A percentile compares a stretch with the other conserved stretches of the same genome.
Conservation (phyloP, 2,797 vertebrate genomes). For the Rhyacichthys aspro region DNA sequence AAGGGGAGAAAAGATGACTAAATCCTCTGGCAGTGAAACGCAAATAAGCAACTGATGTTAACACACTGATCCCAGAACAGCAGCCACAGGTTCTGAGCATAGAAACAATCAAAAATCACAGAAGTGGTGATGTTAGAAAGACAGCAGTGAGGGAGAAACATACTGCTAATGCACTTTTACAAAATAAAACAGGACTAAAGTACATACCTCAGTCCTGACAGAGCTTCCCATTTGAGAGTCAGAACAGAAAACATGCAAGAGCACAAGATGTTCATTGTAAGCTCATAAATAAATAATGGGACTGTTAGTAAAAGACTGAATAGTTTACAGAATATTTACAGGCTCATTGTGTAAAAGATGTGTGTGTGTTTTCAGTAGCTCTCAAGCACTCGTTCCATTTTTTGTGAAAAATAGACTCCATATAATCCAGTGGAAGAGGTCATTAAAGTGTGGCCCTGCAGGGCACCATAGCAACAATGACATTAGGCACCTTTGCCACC, state of each 20-base stretch:
- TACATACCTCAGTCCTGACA: not conserved
- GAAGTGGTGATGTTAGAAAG: conserved; percentile 22
- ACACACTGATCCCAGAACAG: conserved; percentile 35
- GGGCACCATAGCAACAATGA: too few species aligned
- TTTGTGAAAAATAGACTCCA: too few species aligned
- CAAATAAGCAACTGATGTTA: conserved; percentile 29
- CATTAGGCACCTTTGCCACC: too few species aligned
- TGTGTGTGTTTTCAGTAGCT: too few species aligned
- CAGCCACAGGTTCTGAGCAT: conserved; percentile 11
- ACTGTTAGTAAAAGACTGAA: too few species aligned
- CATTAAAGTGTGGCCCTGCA: too few species aligned
- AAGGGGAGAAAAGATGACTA: conserved; percentile 19
- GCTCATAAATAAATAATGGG: not conserved
- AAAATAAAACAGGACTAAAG: conserved; percentile 9
- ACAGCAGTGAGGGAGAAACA: conserved; percentile 9
- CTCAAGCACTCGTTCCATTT: too few species aligned
- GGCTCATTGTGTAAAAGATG: not conserved
- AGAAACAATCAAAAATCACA: conserved; percentile 15
- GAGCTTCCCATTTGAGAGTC: not conserved
- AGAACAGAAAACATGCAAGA: not conserved
- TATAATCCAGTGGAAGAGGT: too few species aligned
- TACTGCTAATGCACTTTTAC: conserved; percentile 3
- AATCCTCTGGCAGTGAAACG: conserved; percentile 10
- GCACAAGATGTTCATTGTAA: not conserved
- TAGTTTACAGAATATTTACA: too few species aligned